Percentiles rank a stretch among this genome's conserved stretches.
Conservation (phyloP, 2,113 vertebrate genomes). For the Myxocyprinus asiaticus region DNA sequence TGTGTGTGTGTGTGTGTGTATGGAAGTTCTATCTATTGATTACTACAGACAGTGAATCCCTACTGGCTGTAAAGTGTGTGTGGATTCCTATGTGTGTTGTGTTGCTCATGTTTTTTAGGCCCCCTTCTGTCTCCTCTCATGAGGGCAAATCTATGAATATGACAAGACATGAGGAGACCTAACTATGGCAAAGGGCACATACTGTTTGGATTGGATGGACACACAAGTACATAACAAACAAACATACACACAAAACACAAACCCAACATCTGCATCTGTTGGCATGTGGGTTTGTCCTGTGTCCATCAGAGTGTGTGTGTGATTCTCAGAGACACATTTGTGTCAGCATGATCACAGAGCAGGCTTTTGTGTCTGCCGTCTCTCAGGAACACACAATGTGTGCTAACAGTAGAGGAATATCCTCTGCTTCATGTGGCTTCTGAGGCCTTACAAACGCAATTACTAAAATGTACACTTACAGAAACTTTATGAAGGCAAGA, state of each 20-base stretch:
- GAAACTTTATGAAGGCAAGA: neutral
- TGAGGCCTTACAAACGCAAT: slow-evolving; percentile 10
- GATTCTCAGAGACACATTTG: slow-evolving; percentile 37
- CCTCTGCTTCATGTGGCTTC: neutral
- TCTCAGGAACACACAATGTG: slow-evolving; percentile 26
- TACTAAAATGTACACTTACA: too few relatives aligned
- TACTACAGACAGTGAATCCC: slow-evolving; percentile 61
- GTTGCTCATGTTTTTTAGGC: slow-evolving; percentile 28
- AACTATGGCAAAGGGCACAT: slow-evolving; percentile 42
- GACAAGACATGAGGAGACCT: slow-evolving; percentile 52
- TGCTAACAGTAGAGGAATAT: slow-evolving; percentile 16
- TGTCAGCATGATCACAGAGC: slow-evolving; percentile 37
- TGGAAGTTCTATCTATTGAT: slow-evolving; percentile 63
- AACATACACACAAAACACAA: slow-evolving; percentile 16
- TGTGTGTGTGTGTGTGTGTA: slow-evolving; percentile 23
- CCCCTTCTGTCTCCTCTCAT: slow-evolving; percentile 44
- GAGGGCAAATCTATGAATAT: slow-evolving; percentile 41
- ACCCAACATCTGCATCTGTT: slow-evolving; percentile 41
- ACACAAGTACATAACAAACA: slow-evolving; percentile 28
- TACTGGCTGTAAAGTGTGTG: slow-evolving; percentile 53
- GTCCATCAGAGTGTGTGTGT: slow-evolving; percentile 34
- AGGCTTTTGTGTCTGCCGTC: slow-evolving; percentile 30
- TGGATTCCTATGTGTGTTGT: slow-evolving; percentile 36
- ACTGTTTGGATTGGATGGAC: slow-evolving; percentile 36
- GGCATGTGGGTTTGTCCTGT: slow-evolving; percentile 25